These are phyloP conservation scores for Illadopsis cleaveri DNA, from an alignment of 2,113 vertebrate species.

Conservation along the genomic window DNA sequence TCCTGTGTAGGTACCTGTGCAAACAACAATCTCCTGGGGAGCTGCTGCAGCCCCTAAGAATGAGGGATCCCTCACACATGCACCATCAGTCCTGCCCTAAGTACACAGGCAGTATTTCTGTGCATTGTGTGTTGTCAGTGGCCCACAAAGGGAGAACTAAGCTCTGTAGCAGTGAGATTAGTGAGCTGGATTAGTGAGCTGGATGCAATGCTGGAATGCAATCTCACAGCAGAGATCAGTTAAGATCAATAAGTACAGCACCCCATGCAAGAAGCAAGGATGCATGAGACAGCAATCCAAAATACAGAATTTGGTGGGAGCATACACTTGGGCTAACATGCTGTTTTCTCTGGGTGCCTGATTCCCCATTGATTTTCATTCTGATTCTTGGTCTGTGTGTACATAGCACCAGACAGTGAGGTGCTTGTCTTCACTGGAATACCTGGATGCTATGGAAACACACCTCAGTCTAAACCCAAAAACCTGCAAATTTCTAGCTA, in stretches of 20 bases:
- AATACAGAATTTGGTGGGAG: neutral
- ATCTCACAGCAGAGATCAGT: neutral
- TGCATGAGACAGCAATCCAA: neutral
- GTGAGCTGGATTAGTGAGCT: neutral
- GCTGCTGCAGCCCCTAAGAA: neutral
- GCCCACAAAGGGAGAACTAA: fast-evolving
- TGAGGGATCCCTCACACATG: neutral
- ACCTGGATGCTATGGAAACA: neutral
- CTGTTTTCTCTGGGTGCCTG: neutral
- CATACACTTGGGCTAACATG: neutral
- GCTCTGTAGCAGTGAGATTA: neutral
- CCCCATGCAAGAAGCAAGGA: neutral
- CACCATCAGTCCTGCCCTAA: neutral
- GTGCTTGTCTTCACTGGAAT: neutral
- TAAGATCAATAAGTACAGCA: neutral
- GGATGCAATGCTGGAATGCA: neutral
- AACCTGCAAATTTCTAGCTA: neutral
- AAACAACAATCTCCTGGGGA: neutral
- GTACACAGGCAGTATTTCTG: neutral
- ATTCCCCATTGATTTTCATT: neutral
- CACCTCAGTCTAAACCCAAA: neutral
- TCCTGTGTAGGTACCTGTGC: neutral
- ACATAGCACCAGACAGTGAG: neutral
- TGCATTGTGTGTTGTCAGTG: neutral
- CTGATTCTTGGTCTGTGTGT: neutral